Base-by-base conservation (phyloP, 1,140 invertebrate genomes). In the Calycopis cecrops region DNA sequence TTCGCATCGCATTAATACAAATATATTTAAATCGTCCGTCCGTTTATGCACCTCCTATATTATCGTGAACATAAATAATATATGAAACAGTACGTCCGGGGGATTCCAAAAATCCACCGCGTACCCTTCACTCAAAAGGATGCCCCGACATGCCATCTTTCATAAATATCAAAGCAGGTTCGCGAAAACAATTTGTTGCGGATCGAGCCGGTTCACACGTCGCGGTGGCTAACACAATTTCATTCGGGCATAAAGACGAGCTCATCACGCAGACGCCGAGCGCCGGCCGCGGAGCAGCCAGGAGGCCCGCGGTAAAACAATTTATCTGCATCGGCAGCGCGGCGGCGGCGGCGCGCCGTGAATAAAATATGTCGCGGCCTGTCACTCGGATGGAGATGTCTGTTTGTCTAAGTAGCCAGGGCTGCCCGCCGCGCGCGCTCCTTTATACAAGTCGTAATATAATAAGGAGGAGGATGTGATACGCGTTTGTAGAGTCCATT, bases 281-380 rank as follows among this genome's bases (percentile, higher is more conserved):
- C 73, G 67, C 71, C 70, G 75, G 76, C 79, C 79, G 83, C 78
- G 79, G 77, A 72, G 63, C 59, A 65, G 65, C 72, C 67, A 66
- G 73, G 76, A 71, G 72, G 63, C 66, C 72, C 80, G 80, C 79
- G 82, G 73, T 85, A 83, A 85, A 86, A 86, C 79, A 86, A 86
- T 86, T 86, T 85, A 86, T 86, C 80, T 86, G 80, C 81, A 79
- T 85, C 81, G 83, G 83, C 81, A 78, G 83, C 65, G 78, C 83
- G 83, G 79, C 79, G 82, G 79, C 79, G 82, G 76, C 80, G 71
- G 58, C 69, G 80, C 71, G 75, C 65, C 56, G 60, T 86, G 83
- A 86, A 86, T 86, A 86, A 86, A 80, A 86, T 85, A 86, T 86
- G 83, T 86, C 83, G 78, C 71, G 71, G 80, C 55, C 80, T 80